Evolutionary conservation across 2,113 vertebrate species (phyloP), one percentile per base, ranked within the genome.

Genomic region (Platycercus adscitus): DNA sequence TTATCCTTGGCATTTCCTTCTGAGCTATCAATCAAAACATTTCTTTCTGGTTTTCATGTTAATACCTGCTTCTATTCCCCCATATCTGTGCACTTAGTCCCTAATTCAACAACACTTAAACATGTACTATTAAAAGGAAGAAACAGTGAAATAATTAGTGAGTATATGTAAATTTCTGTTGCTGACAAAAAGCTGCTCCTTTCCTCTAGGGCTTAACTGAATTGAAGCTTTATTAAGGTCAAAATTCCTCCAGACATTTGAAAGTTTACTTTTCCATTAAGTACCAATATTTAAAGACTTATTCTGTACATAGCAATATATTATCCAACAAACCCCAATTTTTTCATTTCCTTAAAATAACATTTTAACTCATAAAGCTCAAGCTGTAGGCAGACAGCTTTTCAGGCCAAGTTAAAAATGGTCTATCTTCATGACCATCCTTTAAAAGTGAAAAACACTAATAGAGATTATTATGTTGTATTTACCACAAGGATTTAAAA

Each of bases 1-100:
- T 95, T 96, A 95, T 86, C 95, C 69, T 89, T 90, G 85, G 89
- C 91, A 96, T 95, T 96, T 96, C 93, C 89, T 93, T 93, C 85
- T 44, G 53, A 94, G 64, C 95, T 81, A 96, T 93, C 91, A 95
- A 93, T 94, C 95, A 88, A 90, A 96, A 90, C 43, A 86, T 58
- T 95, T 68, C 50, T 86, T 88, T 86, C 53, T 90, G 31, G 29
- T 81, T 95, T 88, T 88, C 39, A 31, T n/a, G 25, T 78, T 95
- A 91, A 83, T 47, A 41, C 52, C 39, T 20, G 1, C 43, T 93
- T 88, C 44, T 86, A 35, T 75, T 50, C 50, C 55, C 26, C 50
- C 80, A 19, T 50, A 66, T 44, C 68, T 46, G 41, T 85, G 46
- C 58, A 81, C 78, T 83, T 73, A 83, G n/a, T 43, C 21, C 28